These are phyloP conservation scores for Myotis planiceps DNA, from an alignment of 2,797 vertebrate species.

Conservation along the genomic window DNA sequence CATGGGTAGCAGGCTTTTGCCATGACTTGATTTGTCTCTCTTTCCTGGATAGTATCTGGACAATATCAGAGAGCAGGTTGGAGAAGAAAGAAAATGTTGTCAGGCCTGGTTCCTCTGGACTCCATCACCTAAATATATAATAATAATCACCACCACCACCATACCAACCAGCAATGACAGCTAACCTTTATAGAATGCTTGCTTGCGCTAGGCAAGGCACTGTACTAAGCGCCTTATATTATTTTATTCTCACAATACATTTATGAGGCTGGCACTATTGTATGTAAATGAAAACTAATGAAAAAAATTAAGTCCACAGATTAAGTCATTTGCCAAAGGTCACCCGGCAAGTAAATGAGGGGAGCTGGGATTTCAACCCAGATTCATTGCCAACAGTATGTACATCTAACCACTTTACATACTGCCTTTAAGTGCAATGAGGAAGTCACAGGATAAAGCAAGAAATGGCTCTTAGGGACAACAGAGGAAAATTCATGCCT, in stretches of 20 bases:
- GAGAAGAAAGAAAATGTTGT: not conserved
- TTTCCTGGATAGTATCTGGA: not conserved
- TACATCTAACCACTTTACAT: not conserved
- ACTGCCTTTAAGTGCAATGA: not conserved
- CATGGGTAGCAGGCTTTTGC: not conserved
- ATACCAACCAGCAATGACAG: not conserved
- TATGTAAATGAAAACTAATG: not conserved
- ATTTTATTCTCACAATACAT: not conserved
- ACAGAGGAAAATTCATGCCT: not conserved
- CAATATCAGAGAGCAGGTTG: not conserved
- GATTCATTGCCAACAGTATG: not conserved
- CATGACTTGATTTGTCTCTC: not conserved
- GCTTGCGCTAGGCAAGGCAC: not conserved
- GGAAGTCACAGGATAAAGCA: not conserved
- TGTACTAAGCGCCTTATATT: not conserved
- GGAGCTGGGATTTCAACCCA: not conserved
- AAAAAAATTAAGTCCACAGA: not conserved
- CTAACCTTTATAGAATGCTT: not conserved
- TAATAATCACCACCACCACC: not conserved
- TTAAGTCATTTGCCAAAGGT: not conserved
- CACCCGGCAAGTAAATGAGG: not conserved
- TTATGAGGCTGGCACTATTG: not conserved
- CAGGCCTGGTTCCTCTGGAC: not conserved
- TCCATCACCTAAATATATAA: not conserved
- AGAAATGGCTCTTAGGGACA: not conserved